Evolutionary conservation across 2,888 invertebrate genomes (phyloP).

Genomic region (Caenorhabditis zanzibari): DNA sequence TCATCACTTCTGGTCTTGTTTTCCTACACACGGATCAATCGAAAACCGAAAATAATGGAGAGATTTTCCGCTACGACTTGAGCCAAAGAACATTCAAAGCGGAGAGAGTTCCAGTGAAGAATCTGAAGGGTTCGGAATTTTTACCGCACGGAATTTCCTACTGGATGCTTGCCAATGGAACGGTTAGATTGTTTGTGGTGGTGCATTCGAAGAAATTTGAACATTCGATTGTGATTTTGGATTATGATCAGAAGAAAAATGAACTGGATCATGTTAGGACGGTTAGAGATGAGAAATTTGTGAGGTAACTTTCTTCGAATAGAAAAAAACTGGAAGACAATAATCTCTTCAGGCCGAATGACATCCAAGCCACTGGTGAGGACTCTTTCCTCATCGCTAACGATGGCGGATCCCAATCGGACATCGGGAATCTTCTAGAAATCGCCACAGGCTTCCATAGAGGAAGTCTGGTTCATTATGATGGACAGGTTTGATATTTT

Average conservation of each 20-base stretch:
- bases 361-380: slow-evolving; percentile 66
- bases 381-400: slow-evolving; percentile 70
- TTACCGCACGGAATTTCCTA: slow-evolving; percentile 73
- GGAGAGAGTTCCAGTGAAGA: slow-evolving; percentile 27
- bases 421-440: slow-evolving; percentile 61
- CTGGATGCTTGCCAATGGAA: slow-evolving; percentile 57
- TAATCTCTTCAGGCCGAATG: slow-evolving; percentile 63
- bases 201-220: slow-evolving; percentile 61
- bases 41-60: slow-evolving; percentile 42
- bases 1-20: slow-evolving; percentile 72
- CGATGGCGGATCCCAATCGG: slow-evolving; percentile 66
- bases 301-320: slow-evolving; percentile 24
- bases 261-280: slow-evolving; percentile 65
- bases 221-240: slow-evolving; percentile 70
- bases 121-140: slow-evolving; percentile 54
- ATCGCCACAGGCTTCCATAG: slow-evolving; percentile 56
- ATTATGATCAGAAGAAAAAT: slow-evolving; percentile 59
- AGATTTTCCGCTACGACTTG: slow-evolving; percentile 73
- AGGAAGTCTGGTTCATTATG: slow-evolving; percentile 71
- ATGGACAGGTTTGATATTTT: slow-evolving; percentile 63
- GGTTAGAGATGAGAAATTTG: slow-evolving; percentile 65
- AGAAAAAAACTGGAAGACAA: too few relatives aligned
- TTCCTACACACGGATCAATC: slow-evolving; percentile 47
- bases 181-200: slow-evolving; percentile 68
- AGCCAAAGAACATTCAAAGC: slow-evolving; percentile 41